Conservation (phyloP, 53 echinoderm and acorn worm species). For the Antedon mediterranea region DNA sequence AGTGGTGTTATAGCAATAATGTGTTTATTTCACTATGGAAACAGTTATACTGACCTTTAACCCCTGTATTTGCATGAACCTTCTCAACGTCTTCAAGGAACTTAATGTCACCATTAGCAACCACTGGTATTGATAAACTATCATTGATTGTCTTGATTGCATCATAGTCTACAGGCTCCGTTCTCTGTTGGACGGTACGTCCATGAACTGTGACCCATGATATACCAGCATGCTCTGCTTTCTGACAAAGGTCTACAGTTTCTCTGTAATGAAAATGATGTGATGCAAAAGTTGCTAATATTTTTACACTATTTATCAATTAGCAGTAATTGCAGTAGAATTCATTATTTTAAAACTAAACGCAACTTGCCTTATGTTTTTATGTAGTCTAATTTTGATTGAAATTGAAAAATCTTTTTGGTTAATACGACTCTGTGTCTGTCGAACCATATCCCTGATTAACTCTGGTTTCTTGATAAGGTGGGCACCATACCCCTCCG, state of each 20-base stretch:
- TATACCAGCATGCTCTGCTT: conserved; percentile 67
- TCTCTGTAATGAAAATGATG: conserved; percentile 28
- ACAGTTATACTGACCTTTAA: conserved; percentile 41
- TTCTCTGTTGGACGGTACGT: conserved; percentile 43
- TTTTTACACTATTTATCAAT: too few species aligned
- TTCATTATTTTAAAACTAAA: too few species aligned
- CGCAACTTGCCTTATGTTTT: conserved; percentile 37
- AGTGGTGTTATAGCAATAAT: too few species aligned
- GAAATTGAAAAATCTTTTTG: conserved; percentile 58
- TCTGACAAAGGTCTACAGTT: conserved; percentile 76
- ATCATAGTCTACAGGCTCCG: conserved; percentile 59
- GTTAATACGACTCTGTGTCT: conserved; percentile 44
- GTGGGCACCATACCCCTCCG: conserved; percentile 75
- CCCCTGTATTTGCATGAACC: conserved; percentile 48
- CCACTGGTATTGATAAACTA: conserved; percentile 54
- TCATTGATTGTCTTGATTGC: conserved; percentile 75
- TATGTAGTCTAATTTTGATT: conserved; percentile 77
- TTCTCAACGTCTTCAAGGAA: conserved; percentile 41
- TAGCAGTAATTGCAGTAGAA: too few species aligned
- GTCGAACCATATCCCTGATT: conserved; percentile 68
- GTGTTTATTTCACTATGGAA: too few species aligned
- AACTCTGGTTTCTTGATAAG: conserved; percentile 66
- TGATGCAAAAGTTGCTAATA: too few species aligned
- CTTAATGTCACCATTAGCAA: conserved; percentile 84
- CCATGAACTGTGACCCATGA: conserved; percentile 89